Evolutionary conservation across 2,113 vertebrate genomes (phyloP).

Genomic region (Ibidorhyncha struthersii): DNA sequence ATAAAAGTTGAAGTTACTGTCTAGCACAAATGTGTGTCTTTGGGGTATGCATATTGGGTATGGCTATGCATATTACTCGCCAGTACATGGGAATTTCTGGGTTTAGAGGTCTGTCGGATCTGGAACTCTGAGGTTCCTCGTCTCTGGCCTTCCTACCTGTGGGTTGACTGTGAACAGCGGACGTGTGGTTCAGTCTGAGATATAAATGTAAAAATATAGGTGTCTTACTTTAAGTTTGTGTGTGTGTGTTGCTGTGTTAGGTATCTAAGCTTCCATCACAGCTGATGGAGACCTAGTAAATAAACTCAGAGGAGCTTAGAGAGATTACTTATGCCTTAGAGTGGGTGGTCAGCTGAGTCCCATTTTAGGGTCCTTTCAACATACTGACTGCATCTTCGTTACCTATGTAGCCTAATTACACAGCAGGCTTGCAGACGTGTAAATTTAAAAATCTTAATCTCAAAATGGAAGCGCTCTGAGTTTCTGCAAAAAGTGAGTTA

Average conservation of each 20-base stretch:
- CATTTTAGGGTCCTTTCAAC: too few relatives aligned
- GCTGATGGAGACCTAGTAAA: too few relatives aligned
- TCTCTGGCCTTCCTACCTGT: neutral
- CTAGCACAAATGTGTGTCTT: neutral
- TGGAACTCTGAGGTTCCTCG: neutral
- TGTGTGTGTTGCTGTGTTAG: too few relatives aligned
- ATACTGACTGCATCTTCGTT: too few relatives aligned
- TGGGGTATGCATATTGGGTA: too few relatives aligned
- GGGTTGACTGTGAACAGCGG: neutral
- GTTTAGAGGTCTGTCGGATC: neutral
- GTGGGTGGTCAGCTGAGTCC: too few relatives aligned
- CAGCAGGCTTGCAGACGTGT: neutral
- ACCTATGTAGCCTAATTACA: too few relatives aligned
- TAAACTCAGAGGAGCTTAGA: too few relatives aligned
- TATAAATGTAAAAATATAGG: neutral
- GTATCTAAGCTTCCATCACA: neutral
- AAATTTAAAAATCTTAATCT: neutral
- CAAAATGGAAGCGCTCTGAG: neutral
- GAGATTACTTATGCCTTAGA: too few relatives aligned
- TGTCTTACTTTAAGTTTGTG: neutral
- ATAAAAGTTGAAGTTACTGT: neutral
- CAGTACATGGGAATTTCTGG: neutral
- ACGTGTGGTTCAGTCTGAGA: neutral
- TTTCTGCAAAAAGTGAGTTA: neutral
- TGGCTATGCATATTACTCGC: neutral